Evolutionary conservation across 1,140 invertebrate species (phyloP), one percentile per base, ranked within the genome.

Genomic region (Solenopsis invicta): DNA sequence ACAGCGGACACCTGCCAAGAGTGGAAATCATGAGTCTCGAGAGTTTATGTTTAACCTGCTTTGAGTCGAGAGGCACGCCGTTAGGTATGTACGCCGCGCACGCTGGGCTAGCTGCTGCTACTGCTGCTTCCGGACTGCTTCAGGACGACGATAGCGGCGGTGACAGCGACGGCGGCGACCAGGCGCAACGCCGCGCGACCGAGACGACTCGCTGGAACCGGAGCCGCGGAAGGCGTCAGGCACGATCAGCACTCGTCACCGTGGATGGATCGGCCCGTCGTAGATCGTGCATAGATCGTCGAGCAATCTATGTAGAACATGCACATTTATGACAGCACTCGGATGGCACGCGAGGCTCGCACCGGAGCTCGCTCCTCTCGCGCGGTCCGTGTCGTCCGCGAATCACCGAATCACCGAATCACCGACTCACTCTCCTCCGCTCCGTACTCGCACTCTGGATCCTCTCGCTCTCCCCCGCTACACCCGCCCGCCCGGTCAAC

Each of bases 261-360:
- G n/a, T n/a, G n/a, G 74, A 84, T 86, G 85, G 91, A 85, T 91
- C 90, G 90, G 87, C 89, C 80, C 89, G 90, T 87, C 77, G n/a
- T n/a, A n/a, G 90, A 88, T 77, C 80, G 90, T 91, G 86, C 91
- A 92, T 92, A 92, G 91, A 92, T 89, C 88, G 91, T 87, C n/a
- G n/a, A n/a, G 85, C 75, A 91, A 91, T 92, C 85, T 88, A 91
- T 78, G 90, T 92, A 92, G 91, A 92, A 91, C 78, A 84, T 91
- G 86, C 87, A 85, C 91, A 90, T 90, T 90, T 89, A 91, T 92
- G 91, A 92, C 91, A 90, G 88, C 85, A 88, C 75, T 61, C 80
- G 66, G 69, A 85, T 37, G 29, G 66, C 88, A 76, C n/a, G n/a
- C n/a, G n/a, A n/a, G n/a, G n/a, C n/a, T n/a, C n/a, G n/a, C n/a